Percentiles rank a stretch among this genome's conserved stretches.
phyloP scores from a whole-genome alignment of 1,140 invertebrate species.

The Panagrolaimus sp. region DNA sequence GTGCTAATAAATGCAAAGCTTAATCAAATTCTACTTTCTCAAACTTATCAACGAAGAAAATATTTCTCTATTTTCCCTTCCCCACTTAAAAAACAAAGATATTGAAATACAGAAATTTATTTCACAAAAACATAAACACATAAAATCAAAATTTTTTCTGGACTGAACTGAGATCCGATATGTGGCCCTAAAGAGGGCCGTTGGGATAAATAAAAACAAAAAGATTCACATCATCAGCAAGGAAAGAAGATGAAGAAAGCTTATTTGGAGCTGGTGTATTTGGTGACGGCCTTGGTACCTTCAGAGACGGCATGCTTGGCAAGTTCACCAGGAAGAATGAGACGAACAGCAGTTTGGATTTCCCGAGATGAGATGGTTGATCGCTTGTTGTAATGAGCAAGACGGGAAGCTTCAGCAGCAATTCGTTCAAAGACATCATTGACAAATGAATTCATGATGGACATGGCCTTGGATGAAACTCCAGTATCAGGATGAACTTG shows the following conservation, averaged over 20 bases:
- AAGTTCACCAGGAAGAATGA: slow-evolving; percentile 62
- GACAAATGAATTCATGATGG: slow-evolving; percentile 69
- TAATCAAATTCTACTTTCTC: too few species aligned
- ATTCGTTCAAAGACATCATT: slow-evolving; percentile 51
- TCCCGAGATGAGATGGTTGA: slow-evolving; percentile 62
- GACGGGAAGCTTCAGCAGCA: slow-evolving; percentile 46
- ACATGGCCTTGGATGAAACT: slow-evolving; percentile 66
- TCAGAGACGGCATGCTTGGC: slow-evolving; percentile 60
- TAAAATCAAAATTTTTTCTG: too few species aligned
- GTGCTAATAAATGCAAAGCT: too few species aligned
- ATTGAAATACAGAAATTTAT: too few species aligned
- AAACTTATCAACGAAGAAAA: too few species aligned
- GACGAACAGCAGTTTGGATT: slow-evolving; percentile 61
- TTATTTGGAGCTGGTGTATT: slow-evolving; percentile 64
- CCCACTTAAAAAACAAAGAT: too few species aligned
- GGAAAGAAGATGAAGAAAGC: neutral
- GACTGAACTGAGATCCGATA: too few species aligned
- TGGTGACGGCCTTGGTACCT: slow-evolving; percentile 64
- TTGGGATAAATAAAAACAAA: slow-evolving; percentile 15
- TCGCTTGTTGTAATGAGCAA: slow-evolving; percentile 56
- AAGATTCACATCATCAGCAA: neutral
- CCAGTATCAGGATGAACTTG: slow-evolving; percentile 59
- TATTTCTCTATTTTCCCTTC: too few species aligned
- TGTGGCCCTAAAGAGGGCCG: slow-evolving; percentile 18
- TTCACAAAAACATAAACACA: too few species aligned